These are phyloP conservation scores for Radopholus similis DNA, from an alignment of 1,140 invertebrate species.

Conservation along the genomic window DNA sequence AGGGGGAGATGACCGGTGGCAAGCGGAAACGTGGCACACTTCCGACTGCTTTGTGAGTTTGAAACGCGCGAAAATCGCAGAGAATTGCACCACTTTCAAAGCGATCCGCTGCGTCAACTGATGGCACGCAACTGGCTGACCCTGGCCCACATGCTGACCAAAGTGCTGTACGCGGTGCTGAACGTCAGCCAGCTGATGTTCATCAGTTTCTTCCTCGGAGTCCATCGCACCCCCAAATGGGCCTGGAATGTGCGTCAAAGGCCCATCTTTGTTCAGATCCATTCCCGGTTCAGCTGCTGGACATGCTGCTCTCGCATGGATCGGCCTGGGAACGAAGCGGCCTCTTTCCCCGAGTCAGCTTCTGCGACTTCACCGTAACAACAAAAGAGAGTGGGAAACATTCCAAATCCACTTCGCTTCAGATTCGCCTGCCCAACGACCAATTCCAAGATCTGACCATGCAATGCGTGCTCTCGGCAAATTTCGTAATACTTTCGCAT, in stretches of 20 bases:
- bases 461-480: constrained; percentile 14
- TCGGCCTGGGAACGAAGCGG: constrained; percentile 9
- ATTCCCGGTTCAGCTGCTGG: too few relatives aligned
- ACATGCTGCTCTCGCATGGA: constrained; percentile 1
- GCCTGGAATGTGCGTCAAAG: not conserved
- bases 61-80: too few relatives aligned
- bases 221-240: constrained; percentile 2
- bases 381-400: not conserved
- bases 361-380: constrained; percentile 5
- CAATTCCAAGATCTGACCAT: constrained; percentile 8
- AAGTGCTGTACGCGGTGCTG: too few relatives aligned
- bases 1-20: too few relatives aligned
- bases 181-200: constrained; percentile 9
- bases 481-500: constrained; percentile 1
- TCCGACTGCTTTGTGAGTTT: too few relatives aligned
- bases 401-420: not conserved
- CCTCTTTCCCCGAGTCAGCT: constrained; percentile 11
- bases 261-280: not conserved
- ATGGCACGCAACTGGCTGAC: too few relatives aligned
- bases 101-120: too few relatives aligned
- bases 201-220: constrained; percentile 10
- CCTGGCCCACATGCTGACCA: too few relatives aligned
- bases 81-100: too few relatives aligned
- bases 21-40: too few relatives aligned
- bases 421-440: constrained; percentile 8